Conservation (phyloP, 53 echinoderm and acorn worm genomes). For the Zoroaster sp. region DNA sequence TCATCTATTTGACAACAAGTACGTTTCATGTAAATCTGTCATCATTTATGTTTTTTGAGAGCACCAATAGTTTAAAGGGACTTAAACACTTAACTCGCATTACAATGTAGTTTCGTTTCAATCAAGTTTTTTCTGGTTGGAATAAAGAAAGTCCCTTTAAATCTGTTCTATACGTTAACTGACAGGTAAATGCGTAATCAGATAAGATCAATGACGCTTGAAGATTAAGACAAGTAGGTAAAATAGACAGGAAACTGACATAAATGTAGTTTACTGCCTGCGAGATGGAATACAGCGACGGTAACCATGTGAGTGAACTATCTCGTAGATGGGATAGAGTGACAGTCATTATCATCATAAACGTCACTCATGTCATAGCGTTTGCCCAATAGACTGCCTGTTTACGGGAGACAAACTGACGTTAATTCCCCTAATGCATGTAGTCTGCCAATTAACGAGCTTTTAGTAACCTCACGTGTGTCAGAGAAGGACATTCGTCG, state of each 20-base stretch:
- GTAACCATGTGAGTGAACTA: slow-evolving; percentile 1
- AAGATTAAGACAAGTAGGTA: slow-evolving; percentile 37
- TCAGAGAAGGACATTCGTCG: not conserved
- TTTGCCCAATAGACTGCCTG: slow-evolving; percentile 35
- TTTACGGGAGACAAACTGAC: slow-evolving; percentile 39
- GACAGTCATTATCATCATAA: slow-evolving; percentile 51
- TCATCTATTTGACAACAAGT: too few species aligned
- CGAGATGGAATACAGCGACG: slow-evolving; percentile 8
- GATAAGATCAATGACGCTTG: slow-evolving; percentile 33
- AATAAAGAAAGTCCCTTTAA: not conserved
- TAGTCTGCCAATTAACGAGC: slow-evolving; percentile 55
- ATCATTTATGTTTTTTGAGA: too few species aligned
- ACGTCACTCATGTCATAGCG: slow-evolving; percentile 29
- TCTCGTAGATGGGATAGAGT: slow-evolving; percentile 41
- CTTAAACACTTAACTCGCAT: too few species aligned
- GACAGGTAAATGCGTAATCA: slow-evolving; percentile 46
- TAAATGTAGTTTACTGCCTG: slow-evolving; percentile 32
- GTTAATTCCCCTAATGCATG: slow-evolving; percentile 57
- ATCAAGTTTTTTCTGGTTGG: too few species aligned
- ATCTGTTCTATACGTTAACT: not conserved
- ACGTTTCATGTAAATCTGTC: too few species aligned
- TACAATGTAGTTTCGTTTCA: too few species aligned
- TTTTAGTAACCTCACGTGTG: slow-evolving; percentile 37
- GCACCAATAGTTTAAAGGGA: too few species aligned
- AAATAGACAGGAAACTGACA: slow-evolving; percentile 46